A percentile compares a stretch with the other conserved stretches of the same genome.
Evolutionary conservation across 2,888 invertebrate species (phyloP).

Genomic region (Spicauda simplicius): DNA sequence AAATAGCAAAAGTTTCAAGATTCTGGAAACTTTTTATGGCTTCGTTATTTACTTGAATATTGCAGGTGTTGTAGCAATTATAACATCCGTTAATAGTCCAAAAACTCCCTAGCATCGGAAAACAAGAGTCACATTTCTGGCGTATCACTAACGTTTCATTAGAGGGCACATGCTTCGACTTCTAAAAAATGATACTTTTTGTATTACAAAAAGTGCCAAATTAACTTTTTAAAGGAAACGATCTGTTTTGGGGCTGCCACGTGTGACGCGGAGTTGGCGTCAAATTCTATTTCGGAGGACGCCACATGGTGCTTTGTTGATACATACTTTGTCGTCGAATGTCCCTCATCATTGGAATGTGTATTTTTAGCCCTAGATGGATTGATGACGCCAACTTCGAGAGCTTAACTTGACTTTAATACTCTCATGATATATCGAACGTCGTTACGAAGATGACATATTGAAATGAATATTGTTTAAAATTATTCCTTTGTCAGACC

Average conservation of each 20-base stretch:
- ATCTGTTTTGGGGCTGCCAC: conserved; percentile 80
- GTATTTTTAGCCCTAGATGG: conserved; percentile 69
- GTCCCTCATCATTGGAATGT: conserved; percentile 74
- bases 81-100: conserved; percentile 36
- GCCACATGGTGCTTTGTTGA: conserved; percentile 77
- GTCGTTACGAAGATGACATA: conserved; percentile 59
- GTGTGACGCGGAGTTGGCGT: conserved; percentile 70
- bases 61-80: conserved; percentile 29
- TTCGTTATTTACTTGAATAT: not conserved
- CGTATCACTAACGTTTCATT: conserved; percentile 70
- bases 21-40: not conserved
- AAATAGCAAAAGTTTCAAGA: not conserved
- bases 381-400: conserved; percentile 71
- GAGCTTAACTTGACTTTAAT: conserved; percentile 75
- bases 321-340: conserved; percentile 78
- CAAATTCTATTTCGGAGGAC: conserved; percentile 69
- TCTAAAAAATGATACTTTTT: conserved; percentile 77
- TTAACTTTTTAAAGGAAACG: conserved; percentile 84
- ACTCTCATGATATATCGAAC: conserved; percentile 67
- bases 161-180: conserved; percentile 76
- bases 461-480: conserved; percentile 60
- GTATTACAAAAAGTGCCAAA: conserved; percentile 79
- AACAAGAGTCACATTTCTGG: conserved; percentile 75
- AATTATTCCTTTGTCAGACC: conserved; percentile 52
- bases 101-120: conserved; percentile 63